phyloP scores from a whole-genome alignment of 2,113 vertebrate genomes.

The Lichenostomus cassidix region DNA sequence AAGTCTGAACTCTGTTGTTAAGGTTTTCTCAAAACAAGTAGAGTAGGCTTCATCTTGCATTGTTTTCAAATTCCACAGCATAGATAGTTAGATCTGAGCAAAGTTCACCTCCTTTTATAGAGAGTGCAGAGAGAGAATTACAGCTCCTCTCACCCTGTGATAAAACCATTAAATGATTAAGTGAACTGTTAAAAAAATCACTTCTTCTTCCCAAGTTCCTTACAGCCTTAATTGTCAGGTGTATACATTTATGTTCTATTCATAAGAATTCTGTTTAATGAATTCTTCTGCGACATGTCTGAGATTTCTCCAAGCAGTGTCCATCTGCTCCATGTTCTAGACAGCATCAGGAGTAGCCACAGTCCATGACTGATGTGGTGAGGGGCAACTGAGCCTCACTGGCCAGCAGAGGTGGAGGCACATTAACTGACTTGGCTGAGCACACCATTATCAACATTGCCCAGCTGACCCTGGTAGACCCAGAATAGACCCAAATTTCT shows the following conservation, averaged over 20 bases:
- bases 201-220: not conserved
- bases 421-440: not conserved
- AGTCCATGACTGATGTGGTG: accelerated
- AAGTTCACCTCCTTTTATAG: not conserved
- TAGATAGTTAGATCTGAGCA: not conserved
- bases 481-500: not conserved
- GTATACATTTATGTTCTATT: not conserved
- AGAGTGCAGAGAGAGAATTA: not conserved
- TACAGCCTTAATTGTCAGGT: not conserved
- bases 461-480: not conserved
- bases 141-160: not conserved
- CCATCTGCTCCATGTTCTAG: not conserved
- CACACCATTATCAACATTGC: not conserved
- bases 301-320: not conserved
- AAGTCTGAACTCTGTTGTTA: not conserved
- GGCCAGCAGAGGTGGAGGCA: not conserved
- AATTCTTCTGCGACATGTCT: not conserved
- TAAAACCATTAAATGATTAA: not conserved
- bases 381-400: not conserved
- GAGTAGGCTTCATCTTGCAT: not conserved
- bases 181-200: not conserved
- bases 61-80: not conserved
- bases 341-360: not conserved
- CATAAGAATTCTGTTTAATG: not conserved
- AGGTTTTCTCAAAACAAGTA: not conserved